Evolutionary conservation across 2,113 vertebrate genomes (phyloP).

Genomic region (Budorcas taxicolor): DNA sequence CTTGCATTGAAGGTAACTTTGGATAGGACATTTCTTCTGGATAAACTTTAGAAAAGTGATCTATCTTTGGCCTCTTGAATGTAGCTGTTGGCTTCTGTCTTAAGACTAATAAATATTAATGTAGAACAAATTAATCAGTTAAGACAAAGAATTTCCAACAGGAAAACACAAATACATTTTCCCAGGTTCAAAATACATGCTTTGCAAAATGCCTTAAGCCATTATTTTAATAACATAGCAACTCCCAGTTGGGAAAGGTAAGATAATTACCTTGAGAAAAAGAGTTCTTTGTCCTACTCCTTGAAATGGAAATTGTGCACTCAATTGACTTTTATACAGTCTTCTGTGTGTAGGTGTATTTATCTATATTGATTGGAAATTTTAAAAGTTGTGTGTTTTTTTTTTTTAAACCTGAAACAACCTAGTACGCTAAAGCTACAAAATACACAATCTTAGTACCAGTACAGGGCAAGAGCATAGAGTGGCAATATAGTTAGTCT

Average conservation of each 20-base stretch:
- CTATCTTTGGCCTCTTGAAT: neutral
- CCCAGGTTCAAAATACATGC: conserved; percentile 30
- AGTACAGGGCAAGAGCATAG: neutral
- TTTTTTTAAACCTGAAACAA: neutral
- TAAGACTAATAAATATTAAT: conserved; percentile 60
- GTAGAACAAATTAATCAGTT: conserved; percentile 54
- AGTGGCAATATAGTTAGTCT: neutral
- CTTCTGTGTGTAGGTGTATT: neutral
- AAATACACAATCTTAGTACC: conserved; percentile 13
- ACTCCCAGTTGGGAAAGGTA: conserved; percentile 52
- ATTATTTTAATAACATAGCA: conserved; percentile 59
- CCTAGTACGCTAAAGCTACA: neutral
- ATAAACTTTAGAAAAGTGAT: neutral
- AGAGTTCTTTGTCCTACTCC: conserved; percentile 24
- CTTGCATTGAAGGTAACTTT: neutral
- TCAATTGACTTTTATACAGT: conserved; percentile 29
- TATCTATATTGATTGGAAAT: conserved; percentile 33
- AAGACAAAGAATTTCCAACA: conserved; percentile 40
- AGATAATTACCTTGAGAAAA: conserved; percentile 54
- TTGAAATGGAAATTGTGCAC: conserved; percentile 43
- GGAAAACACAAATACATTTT: conserved; percentile 48
- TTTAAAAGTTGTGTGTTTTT: neutral
- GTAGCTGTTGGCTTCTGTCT: neutral
- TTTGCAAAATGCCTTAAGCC: conserved; percentile 45
- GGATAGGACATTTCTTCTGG: neutral